A percentile compares a stretch with the other conserved stretches of the same genome.
These are phyloP conservation scores for Acrocephalus scirpaceus DNA, from an alignment of 2,797 vertebrate genomes.

Conservation along the genomic window DNA sequence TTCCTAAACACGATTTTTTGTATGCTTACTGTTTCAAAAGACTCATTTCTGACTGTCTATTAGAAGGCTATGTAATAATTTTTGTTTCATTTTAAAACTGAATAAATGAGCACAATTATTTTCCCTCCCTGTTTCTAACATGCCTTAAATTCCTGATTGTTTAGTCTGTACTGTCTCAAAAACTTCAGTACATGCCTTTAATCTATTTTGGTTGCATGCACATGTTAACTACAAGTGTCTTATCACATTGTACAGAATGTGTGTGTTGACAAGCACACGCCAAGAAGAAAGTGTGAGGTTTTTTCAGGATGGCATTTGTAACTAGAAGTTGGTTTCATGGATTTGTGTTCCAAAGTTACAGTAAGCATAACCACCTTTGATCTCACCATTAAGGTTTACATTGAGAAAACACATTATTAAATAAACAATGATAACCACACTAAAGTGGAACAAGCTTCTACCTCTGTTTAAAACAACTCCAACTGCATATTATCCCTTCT, in stretches of 20 bases:
- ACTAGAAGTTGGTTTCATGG: background rate
- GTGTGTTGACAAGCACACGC: slow-evolving; percentile 22
- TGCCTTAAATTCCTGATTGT: slow-evolving; percentile 49
- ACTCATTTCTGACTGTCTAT: slow-evolving; percentile 17
- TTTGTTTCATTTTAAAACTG: slow-evolving; percentile 31
- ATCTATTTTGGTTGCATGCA: slow-evolving; percentile 45
- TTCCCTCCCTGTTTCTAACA: slow-evolving; percentile 36
- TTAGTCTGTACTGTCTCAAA: slow-evolving; percentile 21
- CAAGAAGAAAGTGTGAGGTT: background rate
- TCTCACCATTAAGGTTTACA: slow-evolving; percentile 20
- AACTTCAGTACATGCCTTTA: slow-evolving; percentile 28
- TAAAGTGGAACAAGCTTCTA: slow-evolving; percentile 16
- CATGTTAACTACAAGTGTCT: slow-evolving; percentile 28
- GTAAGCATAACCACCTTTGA: slow-evolving; percentile 12
- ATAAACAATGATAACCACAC: slow-evolving; percentile 23
- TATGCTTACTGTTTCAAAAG: slow-evolving; percentile 17
- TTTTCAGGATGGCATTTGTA: slow-evolving; percentile 28
- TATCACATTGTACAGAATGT: slow-evolving; percentile 8
- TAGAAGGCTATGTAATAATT: slow-evolving; percentile 29
- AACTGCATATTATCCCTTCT: background rate
- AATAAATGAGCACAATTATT: slow-evolving; percentile 63
- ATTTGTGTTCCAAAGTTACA: slow-evolving; percentile 7
- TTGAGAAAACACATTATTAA: slow-evolving; percentile 26
- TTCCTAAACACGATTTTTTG: background rate
- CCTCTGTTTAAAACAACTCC: slow-evolving; percentile 3